Base-by-base conservation (phyloP, 2,888 invertebrate genomes). In the Synergus gifuensis region DNA sequence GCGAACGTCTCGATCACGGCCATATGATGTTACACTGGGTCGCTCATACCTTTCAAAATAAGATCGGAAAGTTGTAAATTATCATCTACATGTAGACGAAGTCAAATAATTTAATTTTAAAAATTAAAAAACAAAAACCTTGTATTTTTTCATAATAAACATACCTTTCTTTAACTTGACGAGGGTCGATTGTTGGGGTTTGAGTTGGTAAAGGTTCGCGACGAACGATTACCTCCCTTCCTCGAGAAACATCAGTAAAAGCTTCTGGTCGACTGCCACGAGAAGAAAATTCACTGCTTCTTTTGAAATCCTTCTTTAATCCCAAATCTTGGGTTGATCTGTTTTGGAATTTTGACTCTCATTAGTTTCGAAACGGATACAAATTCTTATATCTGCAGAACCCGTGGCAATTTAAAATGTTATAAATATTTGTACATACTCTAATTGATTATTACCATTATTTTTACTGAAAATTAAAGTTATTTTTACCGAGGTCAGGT, bases 91-190 rank as follows among this genome's bases (percentile, higher is more conserved):
- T 69, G 69, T 54, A 60, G 36, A 76, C 42, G 42, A 58, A 58
- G 58, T 36, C 0, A 73, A 76, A 76, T 16, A 62, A 73, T 76
- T 58, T 46, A 49, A 66, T 76, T 62, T n/a, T n/a, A 28, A 76
- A 76, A 66, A 78, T 54, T 80, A 0, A 66, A 64, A 67, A 67
- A 58, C 16, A 36, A 5, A 7, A 36, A 36, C 5, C 36, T 36
- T 36, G 66, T 67, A 62, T 60, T 22, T 11, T n/a, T 60, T n/a
- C 40, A 73, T 44, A 28, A 67, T 22, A 44, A 63, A 84, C 82
- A 76, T 82, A 91, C 92, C 90, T 91, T 80, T 92, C 92, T 85
- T 92, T 92, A 8, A 90, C 90, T 84, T 91, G 92, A 64, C 92
- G 89, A 42, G 92, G 91, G 84, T 92, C 92, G 46, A 91, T 88